Evolutionary conservation across 2,113 vertebrate genomes (phyloP).

Genomic region (Proterorhinus semilunaris): DNA sequence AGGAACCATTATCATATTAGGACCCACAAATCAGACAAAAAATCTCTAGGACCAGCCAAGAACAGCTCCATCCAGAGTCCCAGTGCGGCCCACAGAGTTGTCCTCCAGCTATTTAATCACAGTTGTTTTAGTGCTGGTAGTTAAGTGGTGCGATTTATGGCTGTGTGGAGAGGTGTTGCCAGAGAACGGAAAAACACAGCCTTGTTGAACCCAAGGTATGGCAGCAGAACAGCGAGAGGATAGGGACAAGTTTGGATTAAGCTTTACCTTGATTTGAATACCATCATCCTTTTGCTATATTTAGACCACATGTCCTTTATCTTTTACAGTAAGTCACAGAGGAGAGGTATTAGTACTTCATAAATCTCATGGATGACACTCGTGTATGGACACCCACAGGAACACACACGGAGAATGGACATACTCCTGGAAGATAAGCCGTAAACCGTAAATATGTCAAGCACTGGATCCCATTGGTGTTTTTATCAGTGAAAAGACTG

Average conservation of each 20-base stretch:
- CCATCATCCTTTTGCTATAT: slow-evolving; percentile 20
- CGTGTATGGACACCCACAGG: slow-evolving; percentile 8
- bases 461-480: slow-evolving; percentile 35
- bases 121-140: slow-evolving; percentile 64
- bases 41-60: slow-evolving; percentile 45
- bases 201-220: slow-evolving; percentile 43
- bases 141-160: slow-evolving; percentile 68
- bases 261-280: slow-evolving; percentile 13
- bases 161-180: slow-evolving; percentile 61
- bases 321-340: slow-evolving; percentile 9
- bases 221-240: slow-evolving; percentile 30
- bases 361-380: slow-evolving; percentile 31
- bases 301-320: slow-evolving; percentile 19
- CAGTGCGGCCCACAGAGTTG: slow-evolving; percentile 57
- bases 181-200: slow-evolving; percentile 68
- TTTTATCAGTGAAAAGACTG: slow-evolving; percentile 47
- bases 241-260: slow-evolving; percentile 20
- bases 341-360: slow-evolving; percentile 23
- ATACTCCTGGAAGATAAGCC: slow-evolving; percentile 31
- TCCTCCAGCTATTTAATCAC: slow-evolving; percentile 66
- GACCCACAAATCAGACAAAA: slow-evolving; percentile 40
- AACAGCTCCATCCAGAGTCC: slow-evolving; percentile 49
- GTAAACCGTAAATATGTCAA: slow-evolving; percentile 43
- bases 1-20: slow-evolving; percentile 20
- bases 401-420: slow-evolving; percentile 28